Evolutionary conservation across 2,888 invertebrate species (phyloP).

Genomic region (Drosophila buzzatii): DNA sequence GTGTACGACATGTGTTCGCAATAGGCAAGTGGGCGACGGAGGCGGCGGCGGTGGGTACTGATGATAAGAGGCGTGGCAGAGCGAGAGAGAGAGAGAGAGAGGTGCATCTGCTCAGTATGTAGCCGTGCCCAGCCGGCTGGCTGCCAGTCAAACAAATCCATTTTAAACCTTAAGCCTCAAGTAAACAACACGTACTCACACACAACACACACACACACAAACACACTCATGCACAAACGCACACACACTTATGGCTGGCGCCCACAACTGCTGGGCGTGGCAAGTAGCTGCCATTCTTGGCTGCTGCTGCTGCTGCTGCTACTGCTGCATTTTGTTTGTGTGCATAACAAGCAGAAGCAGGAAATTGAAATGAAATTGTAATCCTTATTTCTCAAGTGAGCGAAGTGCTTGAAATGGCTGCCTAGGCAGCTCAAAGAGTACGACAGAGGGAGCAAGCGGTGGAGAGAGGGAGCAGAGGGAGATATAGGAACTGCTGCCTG

Average conservation of each 20-base stretch:
- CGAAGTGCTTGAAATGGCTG: conserved; percentile 38
- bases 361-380: conserved; percentile 79
- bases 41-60: neutral
- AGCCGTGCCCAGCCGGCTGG: conserved; percentile 66
- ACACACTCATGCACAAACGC: neutral
- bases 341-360: conserved; percentile 63
- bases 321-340: conserved; percentile 64
- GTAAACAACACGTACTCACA: conserved; percentile 72
- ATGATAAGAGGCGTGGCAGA: neutral
- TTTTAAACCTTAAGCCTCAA: conserved; percentile 76
- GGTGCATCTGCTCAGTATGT: conserved; percentile 45
- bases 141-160: conserved; percentile 80
- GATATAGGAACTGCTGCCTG: neutral
- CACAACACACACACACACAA: conserved; percentile 22
- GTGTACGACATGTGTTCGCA: conserved; percentile 71
- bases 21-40: conserved; percentile 20
- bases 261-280: conserved; percentile 48
- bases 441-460: neutral
- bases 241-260: conserved; percentile 17
- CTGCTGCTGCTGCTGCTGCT: conserved; percentile 45
- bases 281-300: conserved; percentile 56
- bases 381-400: conserved; percentile 71
- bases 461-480: neutral
- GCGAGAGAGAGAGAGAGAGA: too few relatives aligned
- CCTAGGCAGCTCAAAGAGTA: neutral